Evolutionary conservation across 2,888 invertebrate species (phyloP).

Genomic region (Bugulina stolonifera): DNA sequence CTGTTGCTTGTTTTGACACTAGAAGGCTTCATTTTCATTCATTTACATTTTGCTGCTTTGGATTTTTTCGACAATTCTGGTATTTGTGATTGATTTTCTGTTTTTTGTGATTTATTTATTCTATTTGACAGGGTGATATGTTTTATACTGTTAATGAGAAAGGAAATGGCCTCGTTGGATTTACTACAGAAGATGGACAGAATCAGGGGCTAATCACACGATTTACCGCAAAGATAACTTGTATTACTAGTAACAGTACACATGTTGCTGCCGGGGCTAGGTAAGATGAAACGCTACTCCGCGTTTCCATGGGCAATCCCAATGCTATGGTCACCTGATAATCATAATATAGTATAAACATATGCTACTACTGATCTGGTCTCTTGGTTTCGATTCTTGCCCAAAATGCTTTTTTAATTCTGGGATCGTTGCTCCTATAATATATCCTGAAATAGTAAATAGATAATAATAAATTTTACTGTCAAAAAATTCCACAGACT

Average conservation of each 20-base stretch:
- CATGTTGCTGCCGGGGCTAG: constrained; percentile 20
- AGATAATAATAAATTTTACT: no score
- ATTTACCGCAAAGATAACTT: neutral
- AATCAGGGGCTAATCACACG: neutral
- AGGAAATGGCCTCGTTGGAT: constrained; percentile 1
- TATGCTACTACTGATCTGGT: no score
- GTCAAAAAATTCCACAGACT: no score
- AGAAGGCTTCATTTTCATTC: no score
- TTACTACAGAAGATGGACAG: constrained; percentile 1
- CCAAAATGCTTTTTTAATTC: no score
- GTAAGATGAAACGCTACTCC: neutral
- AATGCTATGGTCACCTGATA: no score
- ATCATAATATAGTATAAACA: no score
- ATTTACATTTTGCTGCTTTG: neutral
- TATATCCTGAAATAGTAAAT: no score
- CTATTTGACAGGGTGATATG: neutral
- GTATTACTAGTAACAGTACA: constrained; percentile 3
- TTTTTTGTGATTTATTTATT: neutral
- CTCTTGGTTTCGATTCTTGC: no score
- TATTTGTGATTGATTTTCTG: neutral
- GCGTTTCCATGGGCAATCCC: no score
- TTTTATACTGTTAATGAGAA: constrained; percentile 6
- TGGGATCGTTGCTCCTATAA: no score
- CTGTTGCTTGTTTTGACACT: no score
- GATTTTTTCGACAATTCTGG: neutral